phyloP scores from a whole-genome alignment of 2,113 vertebrate species.

The Bothrops jararaca region DNA sequence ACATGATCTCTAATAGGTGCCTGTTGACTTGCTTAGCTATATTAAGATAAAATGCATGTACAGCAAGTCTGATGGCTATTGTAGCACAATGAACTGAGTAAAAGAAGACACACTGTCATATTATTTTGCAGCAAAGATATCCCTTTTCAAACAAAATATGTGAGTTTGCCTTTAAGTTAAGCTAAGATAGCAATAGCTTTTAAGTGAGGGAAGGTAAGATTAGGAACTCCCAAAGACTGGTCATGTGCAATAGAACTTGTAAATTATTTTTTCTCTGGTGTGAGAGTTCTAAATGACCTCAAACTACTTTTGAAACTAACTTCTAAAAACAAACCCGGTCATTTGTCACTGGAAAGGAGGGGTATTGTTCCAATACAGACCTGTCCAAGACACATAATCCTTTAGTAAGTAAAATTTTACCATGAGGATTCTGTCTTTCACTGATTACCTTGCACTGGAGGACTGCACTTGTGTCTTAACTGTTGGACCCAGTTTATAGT shows the following conservation, averaged over 20 bases:
- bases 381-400: neutral
- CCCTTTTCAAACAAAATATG: neutral
- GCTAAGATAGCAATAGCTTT: neutral
- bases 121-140: neutral
- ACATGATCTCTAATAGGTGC: neutral
- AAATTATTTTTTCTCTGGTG: neutral
- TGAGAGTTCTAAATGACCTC: neutral
- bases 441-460: conserved; percentile 3
- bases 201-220: neutral
- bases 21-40: neutral
- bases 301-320: neutral
- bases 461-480: neutral
- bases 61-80: neutral
- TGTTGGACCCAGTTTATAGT: conserved; percentile 22
- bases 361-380: neutral
- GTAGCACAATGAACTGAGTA: neutral
- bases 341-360: neutral
- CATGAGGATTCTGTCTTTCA: neutral
- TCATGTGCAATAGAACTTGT: neutral
- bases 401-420: neutral
- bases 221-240: neutral
- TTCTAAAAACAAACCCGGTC: neutral
- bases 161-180: neutral
- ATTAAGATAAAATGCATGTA: neutral
- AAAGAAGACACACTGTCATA: neutral